Percentiles rank a stretch among this genome's conserved stretches.
phyloP scores from a whole-genome alignment of 2,888 invertebrate species.

The Fragum sueziense region DNA sequence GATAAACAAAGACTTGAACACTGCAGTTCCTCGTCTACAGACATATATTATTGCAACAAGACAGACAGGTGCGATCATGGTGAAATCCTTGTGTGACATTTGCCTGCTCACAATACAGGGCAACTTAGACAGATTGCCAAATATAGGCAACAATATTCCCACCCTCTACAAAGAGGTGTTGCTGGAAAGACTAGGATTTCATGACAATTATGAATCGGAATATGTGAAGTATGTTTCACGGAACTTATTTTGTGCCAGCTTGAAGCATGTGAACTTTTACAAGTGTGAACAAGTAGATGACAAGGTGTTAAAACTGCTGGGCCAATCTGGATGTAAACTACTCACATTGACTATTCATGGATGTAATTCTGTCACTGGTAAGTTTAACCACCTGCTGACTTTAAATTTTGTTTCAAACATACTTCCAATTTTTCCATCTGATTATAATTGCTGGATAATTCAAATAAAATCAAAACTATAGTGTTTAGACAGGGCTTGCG shows the following conservation, averaged over 20 bases:
- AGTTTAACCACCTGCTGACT: neutral
- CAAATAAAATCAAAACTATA: too few species aligned
- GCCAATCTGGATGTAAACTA: slow-evolving; percentile 67
- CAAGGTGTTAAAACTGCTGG: slow-evolving; percentile 65
- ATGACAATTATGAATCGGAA: slow-evolving; percentile 68
- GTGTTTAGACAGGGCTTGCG: too few species aligned
- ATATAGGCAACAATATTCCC: slow-evolving; percentile 69
- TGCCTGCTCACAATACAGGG: slow-evolving; percentile 72
- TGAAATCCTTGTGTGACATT: slow-evolving; percentile 73
- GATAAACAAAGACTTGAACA: too few species aligned
- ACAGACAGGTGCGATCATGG: slow-evolving; percentile 68
- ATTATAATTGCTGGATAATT: too few species aligned
- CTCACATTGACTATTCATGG: slow-evolving; percentile 68
- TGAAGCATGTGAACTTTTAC: slow-evolving; percentile 70
- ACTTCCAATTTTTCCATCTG: too few species aligned
- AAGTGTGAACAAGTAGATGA: slow-evolving; percentile 76
- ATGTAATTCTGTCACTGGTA: slow-evolving; percentile 75
- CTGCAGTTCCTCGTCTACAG: neutral
- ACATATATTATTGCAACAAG: neutral
- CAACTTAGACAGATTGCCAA: slow-evolving; percentile 67
- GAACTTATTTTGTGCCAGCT: slow-evolving; percentile 66
- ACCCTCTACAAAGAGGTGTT: slow-evolving; percentile 76
- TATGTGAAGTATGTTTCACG: slow-evolving; percentile 69
- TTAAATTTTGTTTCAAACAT: too few species aligned
- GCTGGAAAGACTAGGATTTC: slow-evolving; percentile 72